Conservation (phyloP, 2,888 invertebrate genomes). For the Himalopsyche japonica region DNA sequence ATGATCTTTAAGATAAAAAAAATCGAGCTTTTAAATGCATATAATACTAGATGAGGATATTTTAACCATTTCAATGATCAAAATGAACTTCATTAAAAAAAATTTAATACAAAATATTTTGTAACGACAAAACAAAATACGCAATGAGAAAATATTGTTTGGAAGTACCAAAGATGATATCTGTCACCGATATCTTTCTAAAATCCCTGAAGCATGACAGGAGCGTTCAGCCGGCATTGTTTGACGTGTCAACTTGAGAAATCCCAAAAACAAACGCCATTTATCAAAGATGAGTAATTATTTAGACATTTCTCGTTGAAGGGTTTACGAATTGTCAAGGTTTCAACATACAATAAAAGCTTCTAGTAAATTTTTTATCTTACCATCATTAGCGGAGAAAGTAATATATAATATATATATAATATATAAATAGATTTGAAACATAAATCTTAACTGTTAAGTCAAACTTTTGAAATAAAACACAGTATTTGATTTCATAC, state of each 20-base stretch:
- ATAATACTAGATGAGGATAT: too few species aligned
- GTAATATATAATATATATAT: too few species aligned
- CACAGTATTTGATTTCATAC: too few species aligned
- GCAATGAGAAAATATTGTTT: not conserved
- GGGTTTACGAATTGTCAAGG: not conserved
- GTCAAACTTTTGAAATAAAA: too few species aligned
- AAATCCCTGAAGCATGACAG: slow-evolving; percentile 4
- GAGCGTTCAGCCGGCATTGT: slow-evolving; percentile 25
- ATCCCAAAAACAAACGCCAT: slow-evolving; percentile 32
- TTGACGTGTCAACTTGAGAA: slow-evolving; percentile 22
- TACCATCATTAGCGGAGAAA: not conserved
- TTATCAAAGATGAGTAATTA: slow-evolving; percentile 29
- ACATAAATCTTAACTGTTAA: too few species aligned
- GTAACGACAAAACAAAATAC: not conserved
- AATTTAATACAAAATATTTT: not conserved
- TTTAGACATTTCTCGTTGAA: slow-evolving; percentile 7
- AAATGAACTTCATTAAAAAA: too few species aligned
- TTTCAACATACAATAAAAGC: not conserved
- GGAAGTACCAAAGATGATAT: not conserved
- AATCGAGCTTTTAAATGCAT: too few species aligned
- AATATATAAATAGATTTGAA: too few species aligned
- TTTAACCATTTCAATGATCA: too few species aligned
- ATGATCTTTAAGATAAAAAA: too few species aligned
- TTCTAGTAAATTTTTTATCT: not conserved
- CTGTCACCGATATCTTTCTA: slow-evolving; percentile 4